Base-by-base conservation (phyloP, 1,140 invertebrate genomes). In the Phymorhynchus buccinoides region DNA sequence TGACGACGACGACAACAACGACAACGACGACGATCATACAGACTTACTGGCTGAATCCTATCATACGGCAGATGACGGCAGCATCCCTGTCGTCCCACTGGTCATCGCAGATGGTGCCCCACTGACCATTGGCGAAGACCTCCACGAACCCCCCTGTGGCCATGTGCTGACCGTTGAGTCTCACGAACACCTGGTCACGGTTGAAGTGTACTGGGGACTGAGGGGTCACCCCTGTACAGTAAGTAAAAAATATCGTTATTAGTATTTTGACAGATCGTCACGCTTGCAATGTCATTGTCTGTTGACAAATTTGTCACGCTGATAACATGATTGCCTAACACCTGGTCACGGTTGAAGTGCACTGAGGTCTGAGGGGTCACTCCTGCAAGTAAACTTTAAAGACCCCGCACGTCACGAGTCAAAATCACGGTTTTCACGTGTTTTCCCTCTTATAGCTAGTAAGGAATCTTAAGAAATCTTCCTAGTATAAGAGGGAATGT, bases 81-180 rank as follows among this genome's bases (percentile, higher is more conserved):
- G 96, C 97, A 86, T 98, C 97, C 4, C 94, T 92, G 48, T 95
- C 91, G 90, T 98, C 97, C 97, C 97, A 98, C 91, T 97, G 97
- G 91, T 98, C 97, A 91, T 98, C 97, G 91, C 97, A 98, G n/a
- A 98, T 94, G 16, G 96, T 95, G 9, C 97, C 97, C 97, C 97
- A 98, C 87, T 95, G 95, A 14, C 96, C 96, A 82, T 96, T 94
- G 91, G 98, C 97, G 87, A 96, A 96, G 62, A 98, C 96, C 93
- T 98, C 97, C 9, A 98, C 96, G 92, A 97, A 97, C 80, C 97
- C 97, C 97, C 92, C 91, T 44, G 86, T 87, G 6, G 88, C 79
- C 12, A 81, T 84, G 22, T 86, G 84, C 14, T 86, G 89, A 12
- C 92, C 92, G n/a, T 90, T 88, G 41, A 93, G 83, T 18, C 92